phyloP scores from a whole-genome alignment of 1,140 invertebrate species.

The Pachypsylla venusta region DNA sequence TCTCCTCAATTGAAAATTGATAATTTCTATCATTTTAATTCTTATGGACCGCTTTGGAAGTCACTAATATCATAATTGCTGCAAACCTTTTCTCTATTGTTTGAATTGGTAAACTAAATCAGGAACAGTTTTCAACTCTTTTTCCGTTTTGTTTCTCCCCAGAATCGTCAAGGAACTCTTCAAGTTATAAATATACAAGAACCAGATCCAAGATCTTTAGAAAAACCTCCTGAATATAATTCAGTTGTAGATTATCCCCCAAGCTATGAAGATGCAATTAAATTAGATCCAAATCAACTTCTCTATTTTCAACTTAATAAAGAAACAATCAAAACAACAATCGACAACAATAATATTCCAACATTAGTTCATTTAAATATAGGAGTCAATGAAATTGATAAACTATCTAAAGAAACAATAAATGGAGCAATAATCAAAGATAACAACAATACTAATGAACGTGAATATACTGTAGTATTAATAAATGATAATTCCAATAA shows the following conservation, averaged over 20 bases:
- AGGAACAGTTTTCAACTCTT: slow-evolving; percentile 20
- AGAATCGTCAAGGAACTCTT: slow-evolving; percentile 47
- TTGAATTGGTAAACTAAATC: slow-evolving; percentile 13
- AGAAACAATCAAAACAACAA: too few relatives aligned
- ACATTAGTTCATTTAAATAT: too few relatives aligned
- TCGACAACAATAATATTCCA: too few relatives aligned
- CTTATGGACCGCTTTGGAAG: not conserved
- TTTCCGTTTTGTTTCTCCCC: slow-evolving; percentile 25
- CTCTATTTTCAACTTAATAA: too few relatives aligned
- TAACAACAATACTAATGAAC: too few relatives aligned
- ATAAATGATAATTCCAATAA: too few relatives aligned
- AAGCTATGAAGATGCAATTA: slow-evolving; percentile 56
- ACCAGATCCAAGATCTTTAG: slow-evolving; percentile 33
- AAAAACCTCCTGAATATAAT: slow-evolving; percentile 58
- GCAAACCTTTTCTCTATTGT: slow-evolving; percentile 18
- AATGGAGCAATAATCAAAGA: too few relatives aligned
- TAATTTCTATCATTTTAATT: not conserved
- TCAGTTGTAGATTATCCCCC: slow-evolving; percentile 46
- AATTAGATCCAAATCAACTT: slow-evolving; percentile 38
- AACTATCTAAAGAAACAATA: too few relatives aligned
- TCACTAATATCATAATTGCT: slow-evolving; percentile 15
- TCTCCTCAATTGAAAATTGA: not conserved
- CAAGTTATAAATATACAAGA: slow-evolving; percentile 39
- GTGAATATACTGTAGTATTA: too few relatives aligned
- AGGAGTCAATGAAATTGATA: too few relatives aligned